These are phyloP conservation scores for Scaptomyza pallida DNA, from an alignment of 1,140 invertebrate species.

Conservation along the genomic window DNA sequence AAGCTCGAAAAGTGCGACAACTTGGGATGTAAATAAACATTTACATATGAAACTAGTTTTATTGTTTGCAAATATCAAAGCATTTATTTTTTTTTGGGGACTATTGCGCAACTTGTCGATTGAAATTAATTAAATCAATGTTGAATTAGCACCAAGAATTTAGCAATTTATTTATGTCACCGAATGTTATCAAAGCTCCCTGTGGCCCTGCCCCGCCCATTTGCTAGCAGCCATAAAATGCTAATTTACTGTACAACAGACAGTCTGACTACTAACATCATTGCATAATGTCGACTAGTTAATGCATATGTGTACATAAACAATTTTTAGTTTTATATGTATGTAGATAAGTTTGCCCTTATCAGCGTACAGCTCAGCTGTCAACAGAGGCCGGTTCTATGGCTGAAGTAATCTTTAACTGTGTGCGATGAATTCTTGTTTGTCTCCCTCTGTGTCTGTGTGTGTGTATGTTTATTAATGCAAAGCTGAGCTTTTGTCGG, in stretches of 20 bases:
- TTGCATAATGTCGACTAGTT: conserved; percentile 36
- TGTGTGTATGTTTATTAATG: not conserved
- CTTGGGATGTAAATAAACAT: conserved; percentile 10
- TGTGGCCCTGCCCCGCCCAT: conserved; percentile 10
- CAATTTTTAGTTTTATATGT: conserved; percentile 22
- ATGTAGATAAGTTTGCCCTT: conserved; percentile 39
- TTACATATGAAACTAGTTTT: conserved; percentile 28
- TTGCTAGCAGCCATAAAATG: conserved; percentile 16
- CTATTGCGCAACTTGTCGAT: conserved; percentile 45
- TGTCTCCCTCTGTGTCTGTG: not conserved
- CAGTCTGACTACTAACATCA: conserved; percentile 12
- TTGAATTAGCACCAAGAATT: conserved; percentile 31
- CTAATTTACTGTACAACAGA: conserved; percentile 20
- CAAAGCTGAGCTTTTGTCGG: conserved; percentile 59
- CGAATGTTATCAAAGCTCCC: conserved; percentile 12
- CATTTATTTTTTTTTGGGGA: not conserved
- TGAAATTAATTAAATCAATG: conserved; percentile 51
- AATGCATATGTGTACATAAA: conserved; percentile 24
- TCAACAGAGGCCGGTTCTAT: conserved; percentile 27
- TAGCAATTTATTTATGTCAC: conserved; percentile 21
- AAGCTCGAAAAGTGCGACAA: conserved; percentile 3
- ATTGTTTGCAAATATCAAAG: conserved; percentile 3
- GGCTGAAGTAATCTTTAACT: not conserved
- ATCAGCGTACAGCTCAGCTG: conserved; percentile 48
- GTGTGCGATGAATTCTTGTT: not conserved